Evolutionary conservation across 2,113 vertebrate genomes (phyloP).

Genomic region (Rousettus leschenaultii): DNA sequence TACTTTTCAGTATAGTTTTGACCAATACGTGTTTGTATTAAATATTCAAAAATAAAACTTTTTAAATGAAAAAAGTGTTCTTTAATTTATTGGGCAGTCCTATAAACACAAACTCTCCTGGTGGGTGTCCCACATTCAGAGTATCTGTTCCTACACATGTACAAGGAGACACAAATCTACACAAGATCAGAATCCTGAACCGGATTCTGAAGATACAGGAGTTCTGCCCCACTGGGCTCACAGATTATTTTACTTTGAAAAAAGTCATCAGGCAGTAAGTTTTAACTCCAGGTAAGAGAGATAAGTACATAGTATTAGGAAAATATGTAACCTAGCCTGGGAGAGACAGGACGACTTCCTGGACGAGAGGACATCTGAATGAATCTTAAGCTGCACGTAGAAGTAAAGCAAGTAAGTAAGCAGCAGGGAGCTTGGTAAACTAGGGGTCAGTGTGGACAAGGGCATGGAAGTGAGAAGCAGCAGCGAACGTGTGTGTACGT

Average conservation of each 20-base stretch:
- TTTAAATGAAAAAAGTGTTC: background rate
- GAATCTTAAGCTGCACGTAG: background rate
- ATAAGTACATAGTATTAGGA: background rate
- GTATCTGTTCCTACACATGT: background rate
- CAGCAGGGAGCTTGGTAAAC: background rate
- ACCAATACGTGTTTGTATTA: background rate
- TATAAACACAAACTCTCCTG: background rate
- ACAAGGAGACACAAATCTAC: background rate
- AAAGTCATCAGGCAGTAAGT: background rate
- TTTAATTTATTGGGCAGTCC: background rate
- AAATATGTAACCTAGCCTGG: background rate
- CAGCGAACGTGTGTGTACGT: too few species aligned
- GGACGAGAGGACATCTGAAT: background rate
- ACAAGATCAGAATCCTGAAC: background rate
- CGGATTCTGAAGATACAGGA: background rate
- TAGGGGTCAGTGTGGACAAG: background rate
- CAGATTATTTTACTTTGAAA: background rate
- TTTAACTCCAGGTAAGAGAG: background rate
- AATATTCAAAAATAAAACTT: slow-evolving; percentile 21
- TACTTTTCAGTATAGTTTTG: slow-evolving; percentile 7
- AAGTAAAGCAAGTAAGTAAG: background rate
- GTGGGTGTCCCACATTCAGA: background rate
- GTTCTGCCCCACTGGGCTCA: background rate
- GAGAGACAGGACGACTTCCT: background rate
- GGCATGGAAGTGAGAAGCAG: background rate